Percentiles rank a stretch among this genome's conserved stretches.
Conservation (phyloP, 2,888 invertebrate species). For the Pocota personata region DNA sequence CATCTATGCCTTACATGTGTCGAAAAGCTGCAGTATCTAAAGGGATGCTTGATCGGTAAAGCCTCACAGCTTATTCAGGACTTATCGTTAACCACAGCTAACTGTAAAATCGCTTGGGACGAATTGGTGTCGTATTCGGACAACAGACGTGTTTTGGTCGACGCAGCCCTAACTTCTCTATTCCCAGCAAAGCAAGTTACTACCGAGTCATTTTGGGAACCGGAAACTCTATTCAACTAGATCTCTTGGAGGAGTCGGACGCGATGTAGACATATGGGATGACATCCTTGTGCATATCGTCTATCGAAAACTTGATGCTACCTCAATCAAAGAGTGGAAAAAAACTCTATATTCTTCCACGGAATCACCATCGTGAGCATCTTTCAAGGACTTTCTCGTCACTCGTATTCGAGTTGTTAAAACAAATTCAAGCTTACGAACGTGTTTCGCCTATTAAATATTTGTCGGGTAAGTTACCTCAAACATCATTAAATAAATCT, state of each 20-base stretch:
- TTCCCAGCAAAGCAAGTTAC: not conserved
- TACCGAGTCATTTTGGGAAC: constrained; percentile 9
- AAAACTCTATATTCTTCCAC: not conserved
- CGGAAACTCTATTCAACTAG: constrained; percentile 13
- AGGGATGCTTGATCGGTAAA: too few relatives aligned
- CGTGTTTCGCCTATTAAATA: not conserved
- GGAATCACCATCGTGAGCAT: constrained; percentile 2
- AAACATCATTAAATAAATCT: not conserved
- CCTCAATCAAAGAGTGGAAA: constrained; percentile 7
- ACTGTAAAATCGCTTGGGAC: too few relatives aligned
- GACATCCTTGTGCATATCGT: constrained; percentile 10
- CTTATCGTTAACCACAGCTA: not conserved
- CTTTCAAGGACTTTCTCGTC: not conserved
- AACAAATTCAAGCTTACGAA: constrained; percentile 5
- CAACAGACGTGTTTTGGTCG: constrained; percentile 5
- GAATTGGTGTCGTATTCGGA: too few relatives aligned
- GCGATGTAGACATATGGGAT: too few relatives aligned
- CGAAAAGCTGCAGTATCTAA: too few relatives aligned
- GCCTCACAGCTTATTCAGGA: not conserved
- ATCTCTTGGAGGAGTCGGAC: too few relatives aligned
- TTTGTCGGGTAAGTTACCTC: not conserved
- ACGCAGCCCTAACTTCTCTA: not conserved
- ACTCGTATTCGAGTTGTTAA: not conserved
- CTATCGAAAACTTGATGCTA: too few relatives aligned
- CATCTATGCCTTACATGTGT: too few relatives aligned